Evolutionary conservation across 1,140 invertebrate species (phyloP).

Genomic region (Sycophaga agraensis): DNA sequence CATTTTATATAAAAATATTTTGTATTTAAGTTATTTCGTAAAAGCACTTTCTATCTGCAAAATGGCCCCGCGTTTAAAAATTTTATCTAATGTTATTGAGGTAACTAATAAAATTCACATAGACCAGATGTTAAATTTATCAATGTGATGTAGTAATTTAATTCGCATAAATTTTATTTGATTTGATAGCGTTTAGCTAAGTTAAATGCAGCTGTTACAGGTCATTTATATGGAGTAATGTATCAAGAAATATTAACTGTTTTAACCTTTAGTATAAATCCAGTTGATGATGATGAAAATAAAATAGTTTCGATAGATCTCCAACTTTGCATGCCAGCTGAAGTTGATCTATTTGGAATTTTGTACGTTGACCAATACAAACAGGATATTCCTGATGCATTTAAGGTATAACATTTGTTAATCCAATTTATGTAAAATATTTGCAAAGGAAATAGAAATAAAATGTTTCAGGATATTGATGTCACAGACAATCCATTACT

Average conservation of each 20-base stretch:
- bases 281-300: slow-evolving; percentile 61
- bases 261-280: slow-evolving; percentile 61
- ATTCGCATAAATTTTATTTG: not conserved
- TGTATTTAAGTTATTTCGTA: too few relatives aligned
- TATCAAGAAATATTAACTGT: slow-evolving; percentile 70
- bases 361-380: slow-evolving; percentile 64
- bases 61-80: slow-evolving; percentile 44
- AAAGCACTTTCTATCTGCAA: too few relatives aligned
- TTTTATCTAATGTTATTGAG: slow-evolving; percentile 44
- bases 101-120: slow-evolving; percentile 29
- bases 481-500: slow-evolving; percentile 76
- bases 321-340: slow-evolving; percentile 69
- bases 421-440: not conserved
- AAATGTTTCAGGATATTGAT: slow-evolving; percentile 64
- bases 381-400: slow-evolving; percentile 62
- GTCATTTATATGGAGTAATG: slow-evolving; percentile 73
- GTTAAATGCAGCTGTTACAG: slow-evolving; percentile 62
- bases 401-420: slow-evolving; percentile 56
- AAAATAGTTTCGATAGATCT: slow-evolving; percentile 62
- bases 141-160: not conserved
- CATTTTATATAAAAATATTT: too few relatives aligned
- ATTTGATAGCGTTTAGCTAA: slow-evolving; percentile 61
- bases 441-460: not conserved
- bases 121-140: not conserved
- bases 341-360: slow-evolving; percentile 73